Base-by-base conservation (phyloP, 2,888 invertebrate species). In the Electrophaes corylata region DNA sequence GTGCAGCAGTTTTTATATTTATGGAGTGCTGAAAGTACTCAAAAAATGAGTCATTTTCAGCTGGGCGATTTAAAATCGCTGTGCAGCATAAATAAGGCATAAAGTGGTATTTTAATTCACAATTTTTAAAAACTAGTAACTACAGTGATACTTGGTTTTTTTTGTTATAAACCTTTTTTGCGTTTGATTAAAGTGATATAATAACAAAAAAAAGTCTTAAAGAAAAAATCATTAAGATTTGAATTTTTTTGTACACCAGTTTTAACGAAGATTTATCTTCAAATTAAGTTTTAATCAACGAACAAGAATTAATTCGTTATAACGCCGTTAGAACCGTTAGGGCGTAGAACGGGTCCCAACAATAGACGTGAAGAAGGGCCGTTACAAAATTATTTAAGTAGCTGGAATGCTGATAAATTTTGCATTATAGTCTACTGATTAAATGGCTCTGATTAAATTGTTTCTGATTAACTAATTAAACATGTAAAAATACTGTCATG, bases 281-380 rank as follows among this genome's bases (percentile, higher is more conserved):
- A 84, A 87, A 90, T 87, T 83, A 85, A 75, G 76, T 72, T 84
- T 88, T 89, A 88, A 90, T 90, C 87, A 90, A 84, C 79, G 78
- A 78, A 71, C 73, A 77, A 75, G 79, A 88, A 87, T 89, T 88
- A 88, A 88, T 87, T 84, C 77, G 67, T 78, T 86, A 86, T 86
- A 86, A 81, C 81, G 75, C 78, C 83, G 78, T 82, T 80, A 58
- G 52, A 39, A 73, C 74, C 70, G 71, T 72, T 72, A 65, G 55
- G 55, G 59, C 46, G 74, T 66, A 62, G 69, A 72, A 73, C 73
- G 73, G 72, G 72, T 71, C 69, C 73, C 75, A 79, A 83, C 83
- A 86, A 88, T 86, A 84, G 85, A 84, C 82, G 81, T 78, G 75
- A 77, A 74, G 78, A 79, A 85, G 80, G 68, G 71, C 80, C 72